Conservation (phyloP, 2,888 invertebrate genomes). For the Nineta flava region DNA sequence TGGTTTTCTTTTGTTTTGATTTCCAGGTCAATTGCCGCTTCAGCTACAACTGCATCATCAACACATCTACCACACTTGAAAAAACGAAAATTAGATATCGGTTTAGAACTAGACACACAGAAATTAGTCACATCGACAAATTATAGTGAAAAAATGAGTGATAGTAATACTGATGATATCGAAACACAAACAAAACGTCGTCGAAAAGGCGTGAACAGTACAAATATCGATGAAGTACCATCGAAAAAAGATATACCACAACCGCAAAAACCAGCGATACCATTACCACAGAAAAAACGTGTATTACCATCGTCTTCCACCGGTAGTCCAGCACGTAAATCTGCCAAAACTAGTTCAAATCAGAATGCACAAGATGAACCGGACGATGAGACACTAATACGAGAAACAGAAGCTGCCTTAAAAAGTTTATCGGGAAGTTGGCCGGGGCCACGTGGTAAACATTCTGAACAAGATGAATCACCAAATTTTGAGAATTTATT, state of each 20-base stretch:
- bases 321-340: slow-evolving; percentile 24
- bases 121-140: slow-evolving; percentile 9
- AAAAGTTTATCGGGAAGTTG: slow-evolving; percentile 78
- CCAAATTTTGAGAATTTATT: slow-evolving; percentile 73
- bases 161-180: slow-evolving; percentile 21
- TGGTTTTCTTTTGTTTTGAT: not conserved
- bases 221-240: slow-evolving; percentile 20
- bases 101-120: slow-evolving; percentile 27
- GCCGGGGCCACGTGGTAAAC: slow-evolving; percentile 50
- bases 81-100: slow-evolving; percentile 46
- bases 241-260: slow-evolving; percentile 22
- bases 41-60: slow-evolving; percentile 1
- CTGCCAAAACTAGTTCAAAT: slow-evolving; percentile 8
- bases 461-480: slow-evolving; percentile 51
- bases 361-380: slow-evolving; percentile 23
- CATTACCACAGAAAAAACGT: slow-evolving; percentile 43
- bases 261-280: slow-evolving; percentile 23
- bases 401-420: slow-evolving; percentile 76
- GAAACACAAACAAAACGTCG: slow-evolving; percentile 26
- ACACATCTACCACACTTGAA: slow-evolving; percentile 37
- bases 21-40: slow-evolving; percentile 7
- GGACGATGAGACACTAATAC: slow-evolving; percentile 68
- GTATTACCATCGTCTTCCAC: slow-evolving; percentile 25
- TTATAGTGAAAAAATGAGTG: slow-evolving; percentile 17
- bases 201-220: slow-evolving; percentile 26